Percentiles rank a stretch among this genome's conserved stretches.
Evolutionary conservation across 2,797 vertebrate species (phyloP).

Genomic region (Cynopterus sphinx): DNA sequence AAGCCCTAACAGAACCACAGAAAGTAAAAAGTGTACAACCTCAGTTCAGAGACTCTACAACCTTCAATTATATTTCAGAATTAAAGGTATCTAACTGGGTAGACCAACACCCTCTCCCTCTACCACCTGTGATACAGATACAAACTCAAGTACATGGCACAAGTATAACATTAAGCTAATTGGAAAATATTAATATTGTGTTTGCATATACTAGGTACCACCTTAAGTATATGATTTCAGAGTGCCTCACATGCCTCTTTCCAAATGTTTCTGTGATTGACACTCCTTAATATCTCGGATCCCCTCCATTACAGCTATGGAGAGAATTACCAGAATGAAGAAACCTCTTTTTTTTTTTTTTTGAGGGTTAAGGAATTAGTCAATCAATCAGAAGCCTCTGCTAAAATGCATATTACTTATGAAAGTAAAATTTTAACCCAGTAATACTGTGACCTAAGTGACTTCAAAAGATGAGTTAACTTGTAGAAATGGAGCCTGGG

Average conservation of each 20-base stretch:
- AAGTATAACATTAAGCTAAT: neutral
- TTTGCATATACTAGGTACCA: neutral
- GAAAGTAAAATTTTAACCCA: neutral
- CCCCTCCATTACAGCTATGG: neutral
- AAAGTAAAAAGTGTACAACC: neutral
- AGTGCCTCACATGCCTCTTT: neutral
- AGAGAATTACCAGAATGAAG: neutral
- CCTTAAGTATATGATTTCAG: neutral
- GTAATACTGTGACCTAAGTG: neutral
- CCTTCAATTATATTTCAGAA: slow-evolving; percentile 20
- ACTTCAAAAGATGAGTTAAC: neutral
- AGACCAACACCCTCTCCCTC: neutral
- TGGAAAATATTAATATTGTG: neutral
- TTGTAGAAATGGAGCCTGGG: neutral
- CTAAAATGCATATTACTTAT: neutral
- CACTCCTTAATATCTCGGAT: neutral
- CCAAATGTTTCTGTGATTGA: neutral
- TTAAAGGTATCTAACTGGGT: neutral
- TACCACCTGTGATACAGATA: neutral
- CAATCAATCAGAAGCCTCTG: neutral
- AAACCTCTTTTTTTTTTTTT: neutral
- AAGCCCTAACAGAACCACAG: neutral
- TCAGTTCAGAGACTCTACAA: neutral
- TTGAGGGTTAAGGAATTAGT: neutral
- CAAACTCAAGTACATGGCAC: neutral